Evolutionary conservation across 2,888 invertebrate genomes (phyloP), one percentile per base, ranked within the genome.

Genomic region (Serripes groenlandicus): DNA sequence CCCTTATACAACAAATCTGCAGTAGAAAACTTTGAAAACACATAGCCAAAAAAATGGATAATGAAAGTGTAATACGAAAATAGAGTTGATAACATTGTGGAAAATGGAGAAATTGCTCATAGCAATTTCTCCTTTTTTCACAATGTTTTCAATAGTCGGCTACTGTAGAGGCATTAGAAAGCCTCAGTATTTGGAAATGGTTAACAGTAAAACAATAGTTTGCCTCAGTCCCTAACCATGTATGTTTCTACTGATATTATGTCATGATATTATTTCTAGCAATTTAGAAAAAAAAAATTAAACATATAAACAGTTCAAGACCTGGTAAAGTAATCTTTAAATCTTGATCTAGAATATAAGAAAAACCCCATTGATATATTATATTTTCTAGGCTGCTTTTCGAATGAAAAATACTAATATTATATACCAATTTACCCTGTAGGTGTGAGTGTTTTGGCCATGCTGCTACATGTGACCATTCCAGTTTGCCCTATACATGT

Each of bases 371-470:
- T 42, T 42, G 42, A 42, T 42, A 42, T 42, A 11, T 42, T 18
- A 42, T 18, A 42, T 42, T 11, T 42, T 42, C 42, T 42, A 11
- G 7, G 5, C n/a, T 54, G 18, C n/a, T 54, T 23, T n/a, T n/a
- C n/a, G n/a, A n/a, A n/a, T n/a, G n/a, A n/a, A n/a, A n/a, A n/a
- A n/a, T n/a, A n/a, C n/a, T n/a, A n/a, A n/a, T n/a, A n/a, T n/a
- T n/a, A 18, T 84, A 9, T n/a, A n/a, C n/a, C n/a, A n/a, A n/a
- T n/a, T n/a, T n/a, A n/a, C n/a, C n/a, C n/a, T n/a, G n/a, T 78
- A 94, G 94, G 76, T 94, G 94, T 90, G 90, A 94, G 62, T 94
- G 94, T 82, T 88, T 94, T 88, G 94, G 94, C 1, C 94, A 94
- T 88, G 93, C 94, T 5, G 86, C 86, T 28, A 86, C 78, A 4